Evolutionary conservation across 2,888 invertebrate species (phyloP).

Genomic region (Bruchidius siliquastri): DNA sequence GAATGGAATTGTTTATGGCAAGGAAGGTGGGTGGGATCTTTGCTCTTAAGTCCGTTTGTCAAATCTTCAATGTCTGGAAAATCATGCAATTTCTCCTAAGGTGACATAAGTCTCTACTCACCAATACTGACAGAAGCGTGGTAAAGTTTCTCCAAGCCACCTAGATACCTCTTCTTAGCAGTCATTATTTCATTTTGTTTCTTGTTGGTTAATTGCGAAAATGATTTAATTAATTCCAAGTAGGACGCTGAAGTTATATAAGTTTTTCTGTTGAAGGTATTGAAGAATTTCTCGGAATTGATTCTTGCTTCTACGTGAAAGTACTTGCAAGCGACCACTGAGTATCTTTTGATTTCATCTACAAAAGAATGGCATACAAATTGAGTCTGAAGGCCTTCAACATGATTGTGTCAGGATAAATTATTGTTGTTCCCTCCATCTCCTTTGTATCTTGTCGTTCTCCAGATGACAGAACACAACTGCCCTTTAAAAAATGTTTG

Average conservation of each 20-base stretch:
- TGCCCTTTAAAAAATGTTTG: no score
- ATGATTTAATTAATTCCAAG: constrained; percentile 73
- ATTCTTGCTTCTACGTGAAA: constrained; percentile 77
- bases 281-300: constrained; percentile 60
- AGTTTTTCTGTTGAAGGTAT: constrained; percentile 63
- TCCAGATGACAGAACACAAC: no score
- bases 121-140: constrained; percentile 73
- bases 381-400: no score
- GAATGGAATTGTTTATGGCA: no score
- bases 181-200: constrained; percentile 71
- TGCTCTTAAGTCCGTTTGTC: no score
- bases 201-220: constrained; percentile 63
- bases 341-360: constrained; percentile 54
- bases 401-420: no score
- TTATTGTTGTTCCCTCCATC: no score
- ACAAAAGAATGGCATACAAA: constrained; percentile 6
- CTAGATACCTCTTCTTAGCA: constrained; percentile 59
- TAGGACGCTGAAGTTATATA: constrained; percentile 85
- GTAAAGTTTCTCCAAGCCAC: constrained; percentile 64
- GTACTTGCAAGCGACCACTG: constrained; percentile 77
- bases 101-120: no score
- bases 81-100: no score
- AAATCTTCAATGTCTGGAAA: no score
- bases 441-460: no score
- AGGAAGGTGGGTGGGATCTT: no score